Percentiles rank a stretch among this genome's conserved stretches.
Evolutionary conservation across 1,140 invertebrate species (phyloP).

Genomic region (Penaeus indicus): DNA sequence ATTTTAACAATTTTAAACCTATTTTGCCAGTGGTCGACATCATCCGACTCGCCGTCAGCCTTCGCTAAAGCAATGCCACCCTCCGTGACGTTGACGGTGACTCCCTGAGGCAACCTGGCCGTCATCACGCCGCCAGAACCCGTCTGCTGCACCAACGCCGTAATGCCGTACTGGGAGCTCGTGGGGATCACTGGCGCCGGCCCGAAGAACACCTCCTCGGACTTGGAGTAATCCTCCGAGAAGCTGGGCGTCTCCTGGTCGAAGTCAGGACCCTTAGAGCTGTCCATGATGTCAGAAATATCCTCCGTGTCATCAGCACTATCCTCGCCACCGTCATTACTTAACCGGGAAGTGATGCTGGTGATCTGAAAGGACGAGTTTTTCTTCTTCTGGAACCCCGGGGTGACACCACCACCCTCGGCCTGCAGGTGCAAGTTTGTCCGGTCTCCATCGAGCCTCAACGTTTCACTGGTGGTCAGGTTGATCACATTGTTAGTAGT

Average conservation of each 20-base stretch:
- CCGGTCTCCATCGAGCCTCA: slow-evolving; percentile 52
- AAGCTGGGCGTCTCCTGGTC: slow-evolving; percentile 81
- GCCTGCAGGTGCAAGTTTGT: slow-evolving; percentile 44
- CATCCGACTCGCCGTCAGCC: slow-evolving; percentile 97
- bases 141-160: slow-evolving; percentile 79
- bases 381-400: slow-evolving; percentile 75
- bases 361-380: slow-evolving; percentile 94
- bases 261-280: slow-evolving; percentile 61
- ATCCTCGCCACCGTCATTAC: slow-evolving; percentile 89
- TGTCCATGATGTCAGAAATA: slow-evolving; percentile 64
- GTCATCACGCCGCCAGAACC: slow-evolving; percentile 70
- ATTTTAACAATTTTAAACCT: slow-evolving; percentile 97
- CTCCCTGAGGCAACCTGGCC: slow-evolving; percentile 81
- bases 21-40: slow-evolving; percentile 85
- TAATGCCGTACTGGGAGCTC: slow-evolving; percentile 85
- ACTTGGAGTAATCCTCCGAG: slow-evolving; percentile 85
- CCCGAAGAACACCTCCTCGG: slow-evolving; percentile 78
- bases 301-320: slow-evolving; percentile 94
- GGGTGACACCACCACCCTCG: slow-evolving; percentile 19
- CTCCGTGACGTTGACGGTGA: slow-evolving; percentile 94
- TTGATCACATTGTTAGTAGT: slow-evolving; percentile 46
- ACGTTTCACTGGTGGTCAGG: slow-evolving; percentile 49
- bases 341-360: slow-evolving; percentile 83
- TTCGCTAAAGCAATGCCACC: slow-evolving; percentile 96
- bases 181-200: slow-evolving; percentile 86